Percentiles rank a stretch among this genome's conserved stretches.
Conservation (phyloP, 1,140 invertebrate species). For the Ips typographus region DNA sequence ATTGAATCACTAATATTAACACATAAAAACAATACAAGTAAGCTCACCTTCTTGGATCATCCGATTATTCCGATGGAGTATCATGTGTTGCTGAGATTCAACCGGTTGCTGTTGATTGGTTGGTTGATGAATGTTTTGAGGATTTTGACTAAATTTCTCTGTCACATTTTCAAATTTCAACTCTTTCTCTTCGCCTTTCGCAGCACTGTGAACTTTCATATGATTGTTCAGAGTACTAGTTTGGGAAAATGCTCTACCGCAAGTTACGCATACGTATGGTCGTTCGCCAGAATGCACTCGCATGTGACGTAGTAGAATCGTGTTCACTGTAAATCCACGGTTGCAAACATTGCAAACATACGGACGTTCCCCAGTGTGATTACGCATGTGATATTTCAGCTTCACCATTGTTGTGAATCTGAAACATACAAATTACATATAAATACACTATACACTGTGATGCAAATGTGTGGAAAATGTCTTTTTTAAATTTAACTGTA, state of each 20-base stretch:
- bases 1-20: too few relatives aligned
- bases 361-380: slow-evolving; percentile 64
- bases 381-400: slow-evolving; percentile 63
- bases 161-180: slow-evolving; percentile 32
- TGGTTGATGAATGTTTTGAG: neutral
- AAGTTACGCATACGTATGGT: slow-evolving; percentile 60
- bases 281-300: slow-evolving; percentile 61
- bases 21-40: too few relatives aligned
- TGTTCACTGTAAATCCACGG: slow-evolving; percentile 57
- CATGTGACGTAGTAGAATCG: slow-evolving; percentile 53
- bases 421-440: slow-evolving; percentile 20
- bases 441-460: neutral
- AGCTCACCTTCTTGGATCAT: slow-evolving; percentile 28
- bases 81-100: slow-evolving; percentile 34
- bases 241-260: slow-evolving; percentile 55
- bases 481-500: too few relatives aligned
- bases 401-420: slow-evolving; percentile 53
- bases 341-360: slow-evolving; percentile 66
- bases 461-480: too few relatives aligned
- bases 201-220: slow-evolving; percentile 49
- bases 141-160: neutral
- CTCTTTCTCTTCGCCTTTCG: slow-evolving; percentile 44
- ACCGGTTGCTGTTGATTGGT: slow-evolving; percentile 24
- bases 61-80: slow-evolving; percentile 29
- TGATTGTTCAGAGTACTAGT: slow-evolving; percentile 51